Percentiles rank a stretch among this genome's conserved stretches.
These are phyloP conservation scores for Diachasmimorpha longicaudata DNA, from an alignment of 1,140 invertebrate genomes.

Conservation along the genomic window DNA sequence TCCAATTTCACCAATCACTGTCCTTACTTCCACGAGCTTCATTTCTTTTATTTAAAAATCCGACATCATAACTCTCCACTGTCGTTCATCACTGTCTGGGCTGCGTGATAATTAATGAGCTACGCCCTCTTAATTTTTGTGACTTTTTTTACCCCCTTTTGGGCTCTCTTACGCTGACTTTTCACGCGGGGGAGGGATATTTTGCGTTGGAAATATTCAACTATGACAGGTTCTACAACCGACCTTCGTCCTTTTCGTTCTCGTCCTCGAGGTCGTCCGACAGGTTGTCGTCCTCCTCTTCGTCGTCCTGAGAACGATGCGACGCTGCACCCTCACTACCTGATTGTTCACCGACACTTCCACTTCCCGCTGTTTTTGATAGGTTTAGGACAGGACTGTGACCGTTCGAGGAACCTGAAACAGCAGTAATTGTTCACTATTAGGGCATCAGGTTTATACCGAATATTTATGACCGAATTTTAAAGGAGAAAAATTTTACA, in stretches of 20 bases:
- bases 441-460: too few species aligned
- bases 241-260: slow-evolving; percentile 85
- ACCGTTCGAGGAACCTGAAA: slow-evolving; percentile 80
- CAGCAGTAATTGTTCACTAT: slow-evolving; percentile 30
- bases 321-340: slow-evolving; percentile 69
- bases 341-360: slow-evolving; percentile 70
- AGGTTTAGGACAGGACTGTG: slow-evolving; percentile 90
- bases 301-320: slow-evolving; percentile 71
- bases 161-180: background rate
- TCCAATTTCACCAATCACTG: background rate
- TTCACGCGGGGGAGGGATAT: background rate
- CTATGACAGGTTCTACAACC: background rate
- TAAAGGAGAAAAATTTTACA: too few species aligned
- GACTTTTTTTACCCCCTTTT: background rate
- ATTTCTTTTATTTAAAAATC: slow-evolving; percentile 32
- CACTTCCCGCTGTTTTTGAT: slow-evolving; percentile 80
- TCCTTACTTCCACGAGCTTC: background rate
- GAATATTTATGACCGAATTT: too few species aligned
- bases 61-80: slow-evolving; percentile 28
- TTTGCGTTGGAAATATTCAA: background rate
- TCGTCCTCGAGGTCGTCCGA: slow-evolving; percentile 82
- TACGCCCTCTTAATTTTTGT: slow-evolving; percentile 24
- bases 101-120: slow-evolving; percentile 35
- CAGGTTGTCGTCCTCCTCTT: slow-evolving; percentile 78
- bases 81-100: slow-evolving; percentile 35